Evolutionary conservation across 2,113 vertebrate species (phyloP), one percentile per base, ranked within the genome.

Genomic region (Oryzias melastigma): DNA sequence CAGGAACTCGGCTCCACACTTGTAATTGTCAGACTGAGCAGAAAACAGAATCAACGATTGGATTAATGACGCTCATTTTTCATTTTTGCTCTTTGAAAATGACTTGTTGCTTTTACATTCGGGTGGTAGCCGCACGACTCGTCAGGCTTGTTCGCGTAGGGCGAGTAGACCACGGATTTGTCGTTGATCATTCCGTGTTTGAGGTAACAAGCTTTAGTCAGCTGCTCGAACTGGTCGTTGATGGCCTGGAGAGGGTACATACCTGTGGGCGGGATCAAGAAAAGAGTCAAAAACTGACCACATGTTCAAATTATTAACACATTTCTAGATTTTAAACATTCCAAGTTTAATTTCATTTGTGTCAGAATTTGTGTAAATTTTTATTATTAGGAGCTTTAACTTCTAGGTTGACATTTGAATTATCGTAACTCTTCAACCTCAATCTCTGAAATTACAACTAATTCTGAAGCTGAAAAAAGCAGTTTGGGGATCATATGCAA

Each of bases 1-100:
- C 69, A 99, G 90, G 82, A 96, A 95, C 75, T 99, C 97, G 0
- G 87, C 95, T 44, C 97, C 96, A 47, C 97, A 99, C 1, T 48
- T 85, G 79, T 92, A 95, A 62, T 7, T 1, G 60, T 68, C 71
- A 69, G 68, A 18, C 58, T 1, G 0, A 60, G 41, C 0, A 29
- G 42, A 47, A 46, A 17, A 18, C 8, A 60, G 1, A 14, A 46
- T 1, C 0, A 35, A 35, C 12, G 10, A 35, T 13, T 1, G 19
- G n/a, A 47, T 47, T 10, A 19, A 10, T 4, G 6, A 6, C 19
- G 6, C n/a, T 47, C 4, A 12, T 12, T 19, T 7, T 7, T 44
- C 13, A 8, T 18, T 19, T 8, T n/a, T 47, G 19, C 46, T 47
- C 18, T 19, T 18, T 18, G 8, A 7, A 18, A 14, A 25, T 25